A percentile compares a stretch with the other conserved stretches of the same genome.
phyloP scores from a whole-genome alignment of 2,797 vertebrate species.

The Crax fasciolata region DNA sequence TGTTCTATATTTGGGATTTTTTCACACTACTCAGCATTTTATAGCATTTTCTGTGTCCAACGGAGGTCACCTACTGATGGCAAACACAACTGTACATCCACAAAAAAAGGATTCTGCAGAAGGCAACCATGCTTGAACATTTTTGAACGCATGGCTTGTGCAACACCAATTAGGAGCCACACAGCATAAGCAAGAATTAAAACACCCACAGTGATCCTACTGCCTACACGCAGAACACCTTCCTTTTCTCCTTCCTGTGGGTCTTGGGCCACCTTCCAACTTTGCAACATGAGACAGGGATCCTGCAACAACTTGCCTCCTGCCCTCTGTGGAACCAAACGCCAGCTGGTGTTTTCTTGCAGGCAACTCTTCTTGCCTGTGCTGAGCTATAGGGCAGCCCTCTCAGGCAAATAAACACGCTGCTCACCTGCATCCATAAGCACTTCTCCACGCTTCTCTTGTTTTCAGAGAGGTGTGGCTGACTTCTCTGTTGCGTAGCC shows the following conservation, averaged over 20 bases:
- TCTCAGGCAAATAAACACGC: not conserved
- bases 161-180: not conserved
- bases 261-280: not conserved
- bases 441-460: not conserved
- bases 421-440: not conserved
- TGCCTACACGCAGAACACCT: not conserved
- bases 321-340: not conserved
- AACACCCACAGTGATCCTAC: not conserved
- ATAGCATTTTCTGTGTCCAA: not conserved
- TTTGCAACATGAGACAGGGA: not conserved
- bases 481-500: not conserved
- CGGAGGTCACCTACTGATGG: not conserved
- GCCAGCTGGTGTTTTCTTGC: not conserved
- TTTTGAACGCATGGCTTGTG: not conserved
- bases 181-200: not conserved
- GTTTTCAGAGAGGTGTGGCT: not conserved
- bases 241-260: not conserved
- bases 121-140: not conserved
- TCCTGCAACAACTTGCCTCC: not conserved
- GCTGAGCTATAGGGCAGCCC: not conserved
- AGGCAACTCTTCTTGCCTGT: not conserved
- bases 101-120: not conserved
- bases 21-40: not conserved
- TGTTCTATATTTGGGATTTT: not conserved
- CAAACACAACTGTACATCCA: not conserved